A percentile compares a stretch with the other conserved stretches of the same genome.
Conservation (phyloP, 2,888 invertebrate genomes). For the Cabera pusaria region DNA sequence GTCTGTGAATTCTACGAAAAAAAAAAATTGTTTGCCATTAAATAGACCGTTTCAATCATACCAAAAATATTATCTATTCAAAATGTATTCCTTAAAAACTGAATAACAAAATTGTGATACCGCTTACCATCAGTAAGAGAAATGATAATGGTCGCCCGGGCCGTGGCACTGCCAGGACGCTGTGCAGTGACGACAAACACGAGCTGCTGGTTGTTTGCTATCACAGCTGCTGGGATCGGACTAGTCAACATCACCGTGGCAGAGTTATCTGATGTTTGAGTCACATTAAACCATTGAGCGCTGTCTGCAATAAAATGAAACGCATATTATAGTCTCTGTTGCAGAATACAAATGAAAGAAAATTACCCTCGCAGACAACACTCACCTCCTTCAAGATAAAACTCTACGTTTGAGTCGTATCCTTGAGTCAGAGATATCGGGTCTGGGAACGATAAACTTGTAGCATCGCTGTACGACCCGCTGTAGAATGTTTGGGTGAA, state of each 20-base stretch:
- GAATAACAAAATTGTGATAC: no score
- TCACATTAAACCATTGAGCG: slow-evolving; percentile 26
- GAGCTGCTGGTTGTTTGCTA: slow-evolving; percentile 30
- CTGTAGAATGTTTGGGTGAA: slow-evolving; percentile 37
- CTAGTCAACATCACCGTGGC: slow-evolving; percentile 20
- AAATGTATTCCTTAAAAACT: no score
- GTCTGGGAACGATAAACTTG: slow-evolving; percentile 28
- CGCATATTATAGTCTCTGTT: no score
- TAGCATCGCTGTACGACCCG: slow-evolving; percentile 30
- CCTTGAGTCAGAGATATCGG: slow-evolving; percentile 34
- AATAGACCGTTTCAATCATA: no score
- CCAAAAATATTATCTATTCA: no score
- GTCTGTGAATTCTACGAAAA: slow-evolving; percentile 15
- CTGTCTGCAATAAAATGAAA: slow-evolving; percentile 11
- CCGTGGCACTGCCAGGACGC: slow-evolving; percentile 17
- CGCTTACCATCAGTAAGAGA: slow-evolving; percentile 15
- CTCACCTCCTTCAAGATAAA: slow-evolving; percentile 41
- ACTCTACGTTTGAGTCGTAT: slow-evolving; percentile 34
- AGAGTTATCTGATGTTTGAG: slow-evolving; percentile 20
- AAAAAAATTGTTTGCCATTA: no score
- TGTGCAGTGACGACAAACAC: slow-evolving; percentile 33
- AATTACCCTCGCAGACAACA: not conserved
- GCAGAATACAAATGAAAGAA: no score
- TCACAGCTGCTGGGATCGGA: slow-evolving; percentile 34
- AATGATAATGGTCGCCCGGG: slow-evolving; percentile 33